Evolutionary conservation across 2,888 invertebrate genomes (phyloP).

Genomic region (Myopa testacea): DNA sequence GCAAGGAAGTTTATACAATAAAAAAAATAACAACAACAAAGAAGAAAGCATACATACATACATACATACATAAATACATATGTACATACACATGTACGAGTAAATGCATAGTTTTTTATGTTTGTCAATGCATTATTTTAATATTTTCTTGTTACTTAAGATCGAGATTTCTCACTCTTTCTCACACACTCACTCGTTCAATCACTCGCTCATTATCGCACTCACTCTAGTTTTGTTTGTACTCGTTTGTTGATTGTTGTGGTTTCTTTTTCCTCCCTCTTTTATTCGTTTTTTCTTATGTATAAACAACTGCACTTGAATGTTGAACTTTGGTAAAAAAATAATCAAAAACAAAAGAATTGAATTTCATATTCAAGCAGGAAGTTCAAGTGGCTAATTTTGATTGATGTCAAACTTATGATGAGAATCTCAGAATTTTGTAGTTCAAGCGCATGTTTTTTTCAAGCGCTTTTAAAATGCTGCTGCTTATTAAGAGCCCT

Average conservation of each 20-base stretch:
- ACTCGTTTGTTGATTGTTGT: not conserved
- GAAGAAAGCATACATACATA: too few relatives aligned
- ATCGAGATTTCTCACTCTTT: too few relatives aligned
- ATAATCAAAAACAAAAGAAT: not conserved
- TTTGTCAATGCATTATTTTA: too few relatives aligned
- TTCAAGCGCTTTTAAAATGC: too few relatives aligned
- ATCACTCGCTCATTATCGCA: not conserved
- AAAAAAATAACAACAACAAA: too few relatives aligned
- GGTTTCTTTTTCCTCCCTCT: not conserved
- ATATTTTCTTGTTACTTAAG: too few relatives aligned
- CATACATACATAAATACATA: not conserved
- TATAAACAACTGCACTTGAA: not conserved
- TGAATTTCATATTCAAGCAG: constrained; percentile 19
- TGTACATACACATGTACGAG: too few relatives aligned
- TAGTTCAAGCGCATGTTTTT: too few relatives aligned
- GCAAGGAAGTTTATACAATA: not conserved
- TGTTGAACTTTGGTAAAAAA: constrained; percentile 13
- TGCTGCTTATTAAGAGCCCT: too few relatives aligned
- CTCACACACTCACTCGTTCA: too few relatives aligned
- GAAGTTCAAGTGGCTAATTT: constrained; percentile 23
- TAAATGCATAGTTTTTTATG: too few relatives aligned
- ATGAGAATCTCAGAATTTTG: not conserved
- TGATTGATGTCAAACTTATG: not conserved
- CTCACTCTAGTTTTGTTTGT: not conserved
- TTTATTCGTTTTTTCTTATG: not conserved